Base-by-base conservation (phyloP, 1,140 invertebrate genomes). In the Lasioglossum albipes region DNA sequence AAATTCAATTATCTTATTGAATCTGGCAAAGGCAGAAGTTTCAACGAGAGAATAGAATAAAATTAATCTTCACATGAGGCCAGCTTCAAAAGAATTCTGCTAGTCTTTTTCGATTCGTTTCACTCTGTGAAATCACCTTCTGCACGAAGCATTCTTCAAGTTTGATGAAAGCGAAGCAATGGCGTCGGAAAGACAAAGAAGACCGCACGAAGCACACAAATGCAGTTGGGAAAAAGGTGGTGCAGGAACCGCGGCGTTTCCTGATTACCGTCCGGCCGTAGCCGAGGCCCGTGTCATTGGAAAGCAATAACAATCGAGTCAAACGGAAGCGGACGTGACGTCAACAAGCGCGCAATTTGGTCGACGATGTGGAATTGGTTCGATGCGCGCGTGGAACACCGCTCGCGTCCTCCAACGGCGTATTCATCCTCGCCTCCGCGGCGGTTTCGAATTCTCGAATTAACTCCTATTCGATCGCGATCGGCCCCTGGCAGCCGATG, bases 241-340 rank as follows among this genome's bases (percentile, higher is more conserved):
- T 18, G 22, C 10, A 4, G 52, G 36, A 61, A 27, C 10, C 27
- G 10, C 61, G 36, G n/a, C 61, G 31, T 79, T 66, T 42, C 64
- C 62, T 36, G 66, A 52, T 62, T 27, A 12, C 9, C 65, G 16
- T 4, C n/a, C 18, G 52, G 36, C 52, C 52, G 45, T 49, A 18
- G 52, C 52, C 18, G 0, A 10, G 20, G 65, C 31, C 16, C 57
- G 52, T 80, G 85, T 90, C 87, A 75, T 83, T 65, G 83, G 79
- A 83, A 88, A 88, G 86, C 84, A 84, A 89, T 88, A 89, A 89
- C 89, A 87, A 90, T 90, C 87, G 88, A 87, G 64, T 76, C 74
- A 75, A 59, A 82, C 84, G 87, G 83, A 83, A 89, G 76, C 87
- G 87, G 84, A 90, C 87, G 84, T 86, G 84, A 88, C 86, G 87